Evolutionary conservation across 2,113 vertebrate species (phyloP).

Genomic region (Protobothrops mucrosquamatus): DNA sequence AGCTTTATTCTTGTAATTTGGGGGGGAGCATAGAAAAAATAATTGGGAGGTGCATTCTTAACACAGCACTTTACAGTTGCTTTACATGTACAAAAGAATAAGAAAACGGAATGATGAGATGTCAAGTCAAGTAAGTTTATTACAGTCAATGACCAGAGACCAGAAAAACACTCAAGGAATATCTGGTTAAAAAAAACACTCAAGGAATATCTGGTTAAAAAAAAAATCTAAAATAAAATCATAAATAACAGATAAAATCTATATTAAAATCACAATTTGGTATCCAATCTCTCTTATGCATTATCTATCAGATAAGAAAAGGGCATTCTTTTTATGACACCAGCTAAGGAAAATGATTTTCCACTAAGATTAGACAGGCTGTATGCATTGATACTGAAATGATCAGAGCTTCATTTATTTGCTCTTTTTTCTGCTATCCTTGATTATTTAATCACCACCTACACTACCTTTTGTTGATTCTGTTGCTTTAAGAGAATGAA

Average conservation of each 20-base stretch:
- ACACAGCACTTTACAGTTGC: background rate
- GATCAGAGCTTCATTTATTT: background rate
- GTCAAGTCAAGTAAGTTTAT: too few relatives aligned
- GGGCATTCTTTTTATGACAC: background rate
- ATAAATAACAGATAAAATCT: too few relatives aligned
- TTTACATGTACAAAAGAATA: background rate
- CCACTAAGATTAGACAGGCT: background rate
- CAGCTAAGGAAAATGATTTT: background rate
- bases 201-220: too few relatives aligned
- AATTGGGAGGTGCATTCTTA: too few relatives aligned
- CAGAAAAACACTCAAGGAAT: too few relatives aligned
- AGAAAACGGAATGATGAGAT: background rate
- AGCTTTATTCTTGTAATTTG: too few relatives aligned
- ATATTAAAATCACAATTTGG: too few relatives aligned
- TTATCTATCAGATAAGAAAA: background rate
- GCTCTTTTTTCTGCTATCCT: background rate
- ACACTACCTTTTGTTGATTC: background rate
- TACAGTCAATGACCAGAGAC: too few relatives aligned
- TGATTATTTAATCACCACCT: background rate
- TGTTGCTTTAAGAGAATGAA: background rate
- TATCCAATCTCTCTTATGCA: background rate
- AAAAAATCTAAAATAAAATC: too few relatives aligned
- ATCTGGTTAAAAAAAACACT: too few relatives aligned
- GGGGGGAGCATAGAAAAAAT: too few relatives aligned
- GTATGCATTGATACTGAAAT: background rate